Evolutionary conservation across 1,140 invertebrate genomes (phyloP), one percentile per base, ranked within the genome.

Genomic region (Bombus breviceps): DNA sequence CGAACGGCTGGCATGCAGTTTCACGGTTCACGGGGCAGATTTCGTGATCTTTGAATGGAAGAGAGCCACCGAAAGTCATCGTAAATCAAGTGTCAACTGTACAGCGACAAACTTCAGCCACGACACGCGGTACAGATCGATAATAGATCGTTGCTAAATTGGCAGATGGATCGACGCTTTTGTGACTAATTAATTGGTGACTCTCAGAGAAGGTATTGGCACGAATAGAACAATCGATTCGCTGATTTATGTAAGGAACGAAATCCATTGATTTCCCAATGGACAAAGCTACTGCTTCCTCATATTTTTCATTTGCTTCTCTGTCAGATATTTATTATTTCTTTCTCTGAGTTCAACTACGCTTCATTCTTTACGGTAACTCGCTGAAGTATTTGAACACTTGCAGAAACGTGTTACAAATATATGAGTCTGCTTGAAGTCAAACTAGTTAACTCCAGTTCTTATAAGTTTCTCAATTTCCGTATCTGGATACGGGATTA

Each of bases 21-120:
- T 73, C 76, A 85, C 53, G 43, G 83, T 72, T 73, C 77, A 59
- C 75, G 53, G 74, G 2, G 9, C 25, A 4, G 13, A 53, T 34
- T 69, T 66, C 73, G 53, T 62, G 76, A 81, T 80, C 74, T 77
- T 72, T 22, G 81, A 57, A 66, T 34, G 66, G 77, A 85, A 81
- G 34, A n/a, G 47, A 37, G 39, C 8, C 57, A 37, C 34, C 83
- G 59, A 62, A 39, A 57, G 43, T 76, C 76, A 25, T 88, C 87
- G 88, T 89, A 89, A 90, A 89, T 90, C 88, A 89, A 81, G 72
- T 64, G 73, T 83, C 77, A 78, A 62, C 76, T 57, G 77, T 32
- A 39, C 75, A 18, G 47, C 68, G 88, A 78, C 80, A 81, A 86
- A 86, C 82, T 77, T 90, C 82, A 62, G 66, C 47, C 59, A 34